These are phyloP conservation scores for Zaprionus camerounensis DNA, from an alignment of 1,140 invertebrate species.

Conservation along the genomic window DNA sequence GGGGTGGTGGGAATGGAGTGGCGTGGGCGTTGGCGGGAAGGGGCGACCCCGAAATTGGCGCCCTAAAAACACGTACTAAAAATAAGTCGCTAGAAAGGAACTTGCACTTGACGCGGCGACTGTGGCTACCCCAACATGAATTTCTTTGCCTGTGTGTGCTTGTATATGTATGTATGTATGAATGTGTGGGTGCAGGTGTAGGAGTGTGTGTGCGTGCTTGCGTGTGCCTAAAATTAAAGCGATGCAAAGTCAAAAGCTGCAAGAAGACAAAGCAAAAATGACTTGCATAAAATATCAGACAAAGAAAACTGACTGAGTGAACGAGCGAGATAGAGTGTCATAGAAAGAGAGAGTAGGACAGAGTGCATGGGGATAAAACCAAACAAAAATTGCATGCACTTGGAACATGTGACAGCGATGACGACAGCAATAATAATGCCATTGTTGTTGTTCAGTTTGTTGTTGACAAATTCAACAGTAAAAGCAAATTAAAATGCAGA, in stretches of 20 bases:
- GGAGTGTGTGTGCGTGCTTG: conserved; percentile 37
- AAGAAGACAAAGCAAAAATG: conserved; percentile 40
- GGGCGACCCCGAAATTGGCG: conserved; percentile 32
- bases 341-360: conserved; percentile 6
- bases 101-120: conserved; percentile 68
- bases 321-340: conserved; percentile 1
- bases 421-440: conserved; percentile 33
- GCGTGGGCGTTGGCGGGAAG: not conserved
- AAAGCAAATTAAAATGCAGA: conserved; percentile 3
- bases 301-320: conserved; percentile 47
- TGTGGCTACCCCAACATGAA: conserved; percentile 77
- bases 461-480: conserved; percentile 4
- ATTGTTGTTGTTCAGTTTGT: not conserved
- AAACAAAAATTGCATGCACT: conserved; percentile 54
- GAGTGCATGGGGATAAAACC: conserved; percentile 11
- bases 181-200: conserved; percentile 44
- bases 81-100: conserved; percentile 46
- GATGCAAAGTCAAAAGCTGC: conserved; percentile 27
- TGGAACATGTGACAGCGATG: conserved; percentile 71
- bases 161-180: conserved; percentile 12
- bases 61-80: conserved; percentile 50
- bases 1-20: not conserved
- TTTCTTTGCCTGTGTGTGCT: conserved; percentile 38
- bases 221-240: conserved; percentile 67
- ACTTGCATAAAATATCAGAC: conserved; percentile 54